Percentiles rank a stretch among this genome's conserved stretches.
These are phyloP conservation scores for Cyrtodaria siliqua DNA, from an alignment of 2,888 invertebrate genomes.

Conservation along the genomic window DNA sequence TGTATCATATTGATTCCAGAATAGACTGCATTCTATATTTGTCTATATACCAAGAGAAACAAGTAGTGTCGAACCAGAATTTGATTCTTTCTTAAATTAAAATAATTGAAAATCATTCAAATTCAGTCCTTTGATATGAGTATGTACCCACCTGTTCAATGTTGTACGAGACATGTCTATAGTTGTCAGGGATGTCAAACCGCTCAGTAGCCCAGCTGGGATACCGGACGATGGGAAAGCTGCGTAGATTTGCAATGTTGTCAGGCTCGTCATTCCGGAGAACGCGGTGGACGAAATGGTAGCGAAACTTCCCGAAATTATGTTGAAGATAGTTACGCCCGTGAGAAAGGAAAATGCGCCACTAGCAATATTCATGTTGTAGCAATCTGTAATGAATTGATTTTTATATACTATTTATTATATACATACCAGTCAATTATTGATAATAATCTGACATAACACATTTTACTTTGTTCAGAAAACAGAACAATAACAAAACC, in stretches of 20 bases:
- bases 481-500: too few relatives aligned
- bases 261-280: constrained; percentile 29
- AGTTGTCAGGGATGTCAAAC: constrained; percentile 20
- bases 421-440: too few relatives aligned
- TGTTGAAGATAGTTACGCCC: constrained; percentile 20
- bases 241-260: constrained; percentile 38
- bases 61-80: too few relatives aligned
- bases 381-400: constrained; percentile 37
- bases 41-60: too few relatives aligned
- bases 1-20: too few relatives aligned
- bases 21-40: too few relatives aligned
- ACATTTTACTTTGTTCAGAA: too few relatives aligned
- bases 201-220: constrained; percentile 34
- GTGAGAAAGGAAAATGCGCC: constrained; percentile 40
- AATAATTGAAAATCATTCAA: too few relatives aligned
- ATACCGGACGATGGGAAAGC: constrained; percentile 31
- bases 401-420: too few relatives aligned
- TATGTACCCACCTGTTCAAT: constrained; percentile 21
- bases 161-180: constrained; percentile 40
- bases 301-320: constrained; percentile 33
- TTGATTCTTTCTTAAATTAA: too few relatives aligned
- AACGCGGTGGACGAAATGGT: constrained; percentile 34
- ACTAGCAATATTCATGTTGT: constrained; percentile 17
- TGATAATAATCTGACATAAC: too few relatives aligned
- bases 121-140: too few relatives aligned